Base-by-base conservation (phyloP, 1,140 invertebrate species). In the Camponotus floridanus region DNA sequence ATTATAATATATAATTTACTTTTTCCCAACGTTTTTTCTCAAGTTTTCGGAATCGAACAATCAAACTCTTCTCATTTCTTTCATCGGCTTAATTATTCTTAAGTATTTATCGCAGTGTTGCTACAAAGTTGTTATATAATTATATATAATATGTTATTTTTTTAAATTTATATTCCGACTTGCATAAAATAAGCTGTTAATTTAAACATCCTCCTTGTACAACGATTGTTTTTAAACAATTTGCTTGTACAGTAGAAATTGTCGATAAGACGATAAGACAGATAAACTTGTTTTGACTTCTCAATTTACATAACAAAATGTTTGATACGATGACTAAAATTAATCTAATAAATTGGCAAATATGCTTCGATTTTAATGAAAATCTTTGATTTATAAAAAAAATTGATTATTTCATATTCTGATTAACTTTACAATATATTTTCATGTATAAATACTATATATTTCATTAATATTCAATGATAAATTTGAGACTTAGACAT, bases 371-470 rank as follows among this genome's bases (percentile, higher is more conserved):
- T 78, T 78, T 33, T 9, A 62, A 31, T 45, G 39, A 76, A 73
- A 26, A 76, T 26, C 4, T 13, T 5, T 39, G 31, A 33, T 57
- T 55, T 57, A 51, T 5, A 26, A 73, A 51, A 71, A 21, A 21
- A n/a, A 26, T 26, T 26, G n/a, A 39, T 42, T 1, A 3, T 21
- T 61, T 31, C 2, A 61, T n/a, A 45, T 3, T 45, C 5, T 78
- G 18, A 48, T 48, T 48, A 15, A 65, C 8, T 65, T 76, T 76
- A 76, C 31, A 74, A 36, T 15, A 61, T 42, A 21, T 61, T 0
- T 26, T 0, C 3, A 2, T 18, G 18, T 42, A 42, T 39, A 11
- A 76, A 51, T 71, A 51, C 18, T 33, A 15, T 8, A 42, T 42
- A 76, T 42, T 61, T 1, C 33, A n/a, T n/a, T n/a, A 74, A n/a